Percentiles rank a stretch among this genome's conserved stretches.
These are phyloP conservation scores for Drosophila yakuba DNA, from an alignment of 1,140 invertebrate species.

Conservation along the genomic window DNA sequence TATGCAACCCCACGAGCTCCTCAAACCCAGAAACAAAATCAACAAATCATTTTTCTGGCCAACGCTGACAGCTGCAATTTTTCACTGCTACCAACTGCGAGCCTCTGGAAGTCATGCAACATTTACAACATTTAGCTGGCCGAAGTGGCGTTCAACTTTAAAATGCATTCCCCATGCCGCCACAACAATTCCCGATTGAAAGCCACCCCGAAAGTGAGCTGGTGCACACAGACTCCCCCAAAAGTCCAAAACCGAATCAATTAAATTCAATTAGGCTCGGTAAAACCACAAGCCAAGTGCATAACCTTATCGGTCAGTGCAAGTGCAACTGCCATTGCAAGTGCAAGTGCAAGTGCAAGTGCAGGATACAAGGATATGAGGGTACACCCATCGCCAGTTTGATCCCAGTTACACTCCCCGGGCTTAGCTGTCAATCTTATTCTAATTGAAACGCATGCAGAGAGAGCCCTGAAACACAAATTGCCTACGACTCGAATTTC, in stretches of 20 bases:
- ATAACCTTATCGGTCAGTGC: conserved; percentile 64
- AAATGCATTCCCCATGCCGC: conserved; percentile 10
- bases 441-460: conserved; percentile 66
- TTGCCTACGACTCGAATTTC: conserved; percentile 33
- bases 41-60: conserved; percentile 71
- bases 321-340: conserved; percentile 42
- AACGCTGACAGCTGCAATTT: conserved; percentile 77
- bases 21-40: conserved; percentile 45
- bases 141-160: conserved; percentile 51
- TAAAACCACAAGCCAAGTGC: conserved; percentile 77
- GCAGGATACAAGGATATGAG: neutral
- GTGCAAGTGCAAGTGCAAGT: conserved; percentile 35
- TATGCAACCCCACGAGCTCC: conserved; percentile 49
- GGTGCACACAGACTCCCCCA: conserved; percentile 9
- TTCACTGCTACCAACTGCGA: conserved; percentile 59
- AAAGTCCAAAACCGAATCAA: conserved; percentile 60
- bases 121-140: conserved; percentile 39
- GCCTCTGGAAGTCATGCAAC: conserved; percentile 60
- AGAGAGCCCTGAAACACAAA: conserved; percentile 15
- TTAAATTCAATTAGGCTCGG: conserved; percentile 79
- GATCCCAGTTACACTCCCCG: conserved; percentile 8
- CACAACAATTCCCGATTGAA: conserved; percentile 1
- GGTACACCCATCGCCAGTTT: conserved; percentile 44
- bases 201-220: conserved; percentile 10
- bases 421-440: conserved; percentile 75